Evolutionary conservation across 2,797 vertebrate species (phyloP).

Genomic region (Lithobates pipiens): DNA sequence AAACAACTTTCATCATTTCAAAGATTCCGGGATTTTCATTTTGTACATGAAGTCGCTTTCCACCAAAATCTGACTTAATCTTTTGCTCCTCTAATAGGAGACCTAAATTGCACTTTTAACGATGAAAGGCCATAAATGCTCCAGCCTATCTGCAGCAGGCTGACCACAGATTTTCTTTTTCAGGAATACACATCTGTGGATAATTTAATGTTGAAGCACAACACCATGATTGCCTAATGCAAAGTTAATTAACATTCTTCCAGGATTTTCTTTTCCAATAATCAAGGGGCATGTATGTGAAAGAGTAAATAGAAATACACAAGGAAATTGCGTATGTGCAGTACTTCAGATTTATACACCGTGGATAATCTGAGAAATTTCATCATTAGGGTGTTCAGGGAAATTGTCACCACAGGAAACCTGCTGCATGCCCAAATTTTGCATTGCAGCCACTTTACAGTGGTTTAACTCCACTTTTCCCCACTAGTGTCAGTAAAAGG

Average conservation of each 20-base stretch:
- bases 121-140: conserved; percentile 59
- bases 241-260: conserved; percentile 62
- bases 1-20: conserved; percentile 42
- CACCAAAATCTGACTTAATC: conserved; percentile 53
- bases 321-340: conserved; percentile 22
- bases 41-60: conserved; percentile 42
- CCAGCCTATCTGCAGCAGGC: conserved; percentile 28
- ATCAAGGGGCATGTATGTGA: conserved; percentile 47
- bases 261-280: conserved; percentile 57
- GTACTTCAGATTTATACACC: conserved; percentile 11
- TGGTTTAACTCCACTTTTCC: not conserved
- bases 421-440: not conserved
- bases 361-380: conserved; percentile 3
- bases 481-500: not conserved
- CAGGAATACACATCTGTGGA: conserved; percentile 47
- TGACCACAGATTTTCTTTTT: conserved; percentile 55
- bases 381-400: conserved; percentile 2
- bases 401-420: conserved; percentile 14
- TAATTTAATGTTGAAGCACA: conserved; percentile 60
- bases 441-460: not conserved
- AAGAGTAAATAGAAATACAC: conserved; percentile 26
- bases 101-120: conserved; percentile 50
- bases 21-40: conserved; percentile 43
- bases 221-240: conserved; percentile 57
- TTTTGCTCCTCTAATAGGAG: conserved; percentile 57